Percentiles rank a stretch among this genome's conserved stretches.
These are phyloP conservation scores for Pempheris klunzingeri DNA, from an alignment of 2,797 vertebrate genomes.

Conservation along the genomic window DNA sequence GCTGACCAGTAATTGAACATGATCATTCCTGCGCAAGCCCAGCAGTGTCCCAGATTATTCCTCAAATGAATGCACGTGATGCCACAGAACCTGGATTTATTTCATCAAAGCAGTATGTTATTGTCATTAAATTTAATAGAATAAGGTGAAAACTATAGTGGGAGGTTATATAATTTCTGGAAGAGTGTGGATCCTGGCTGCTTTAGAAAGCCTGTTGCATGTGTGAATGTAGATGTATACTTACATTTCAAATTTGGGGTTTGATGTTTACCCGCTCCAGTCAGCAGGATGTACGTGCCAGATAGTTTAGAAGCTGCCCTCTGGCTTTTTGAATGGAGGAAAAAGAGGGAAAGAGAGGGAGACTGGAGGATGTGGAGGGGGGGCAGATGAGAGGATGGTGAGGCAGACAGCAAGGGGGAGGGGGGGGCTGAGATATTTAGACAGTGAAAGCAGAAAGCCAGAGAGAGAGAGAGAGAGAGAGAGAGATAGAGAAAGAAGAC, in stretches of 20 bases:
- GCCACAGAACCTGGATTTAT: not conserved
- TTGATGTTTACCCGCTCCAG: not conserved
- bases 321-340: conserved; percentile 1
- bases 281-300: not conserved
- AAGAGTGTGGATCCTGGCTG: not conserved
- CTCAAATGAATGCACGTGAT: not conserved
- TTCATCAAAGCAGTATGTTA: not conserved
- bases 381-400: too few relatives aligned
- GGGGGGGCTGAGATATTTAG: conserved; percentile 13
- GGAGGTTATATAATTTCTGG: not conserved
- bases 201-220: conserved; percentile 2
- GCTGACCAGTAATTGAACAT: not conserved
- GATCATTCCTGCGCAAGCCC: not conserved
- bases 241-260: not conserved
- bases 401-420: conserved; percentile 25
- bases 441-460: conserved; percentile 10
- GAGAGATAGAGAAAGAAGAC: not conserved
- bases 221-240: not conserved
- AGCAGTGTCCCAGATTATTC: not conserved
- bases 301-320: not conserved
- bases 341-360: conserved; percentile 10
- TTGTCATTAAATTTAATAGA: not conserved
- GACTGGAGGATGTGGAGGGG: too few relatives aligned
- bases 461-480: not conserved
- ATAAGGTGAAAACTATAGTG: not conserved